Base-by-base conservation (phyloP, 2,113 vertebrate species). In the Gallinago undulata region DNA sequence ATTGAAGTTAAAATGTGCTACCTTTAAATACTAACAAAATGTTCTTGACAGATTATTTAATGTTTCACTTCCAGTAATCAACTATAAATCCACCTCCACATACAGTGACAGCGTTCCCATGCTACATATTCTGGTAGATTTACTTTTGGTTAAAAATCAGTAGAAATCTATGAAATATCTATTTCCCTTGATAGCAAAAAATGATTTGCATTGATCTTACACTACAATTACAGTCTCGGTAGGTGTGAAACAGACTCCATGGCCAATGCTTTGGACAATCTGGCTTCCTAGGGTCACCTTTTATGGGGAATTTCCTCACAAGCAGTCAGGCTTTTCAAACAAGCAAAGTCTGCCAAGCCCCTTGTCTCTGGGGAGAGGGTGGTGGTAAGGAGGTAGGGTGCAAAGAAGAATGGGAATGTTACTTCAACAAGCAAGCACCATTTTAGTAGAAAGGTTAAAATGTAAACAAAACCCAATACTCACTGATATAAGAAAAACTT, bases 401-500 rank as follows among this genome's bases (percentile, higher is more conserved):
- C 24, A 69, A 64, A 76, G 23, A 30, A 74, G 35, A 84, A 45
- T 5, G 4, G 25, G 27, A 87, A 81, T 5, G 11, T 50, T 55
- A 50, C 27, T 37, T 84, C 56, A 66, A 21, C 33, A 75, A 50
- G 15, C 22, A 75, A 48, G 31, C 16, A 62, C 4, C 24, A 17
- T 37, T 82, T 63, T 5, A 69, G 47, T 2, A 67, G 18, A 30
- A 82, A 84, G n/a, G 60, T 72, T 47, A 55, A 45, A 37, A 41
- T 35, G 31, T 19, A 66, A 87, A 53, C 15, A 67, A 82, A 57
- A 37, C 11, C 0, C 8, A 79, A 19, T 59, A 96, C 98, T 91
- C 98, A 99, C 99, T 96, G 99, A 99, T 98, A 99, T 99, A 94
- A 99, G 98, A 95, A 99, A 99, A 91, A 99, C 99, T 98, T 99